phyloP scores from a whole-genome alignment of 2,113 vertebrate species.

The Talpa occidentalis region DNA sequence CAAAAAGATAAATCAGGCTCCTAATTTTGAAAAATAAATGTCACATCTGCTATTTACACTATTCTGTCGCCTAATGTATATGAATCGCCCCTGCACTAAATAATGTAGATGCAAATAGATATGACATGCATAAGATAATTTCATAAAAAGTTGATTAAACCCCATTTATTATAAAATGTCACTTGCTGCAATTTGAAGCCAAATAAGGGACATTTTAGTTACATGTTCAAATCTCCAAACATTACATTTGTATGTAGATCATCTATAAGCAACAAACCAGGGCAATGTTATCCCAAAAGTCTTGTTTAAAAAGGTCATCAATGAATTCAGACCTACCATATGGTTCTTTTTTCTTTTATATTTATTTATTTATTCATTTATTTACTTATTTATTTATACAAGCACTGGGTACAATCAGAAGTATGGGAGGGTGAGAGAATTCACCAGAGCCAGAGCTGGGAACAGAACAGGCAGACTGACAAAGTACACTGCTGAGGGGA shows the following conservation, averaged over 20 bases:
- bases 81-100: neutral
- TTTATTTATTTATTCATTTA: too few relatives aligned
- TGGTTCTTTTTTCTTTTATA: too few relatives aligned
- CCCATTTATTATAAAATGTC: neutral
- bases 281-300: neutral
- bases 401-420: too few relatives aligned
- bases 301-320: neutral
- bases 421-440: too few relatives aligned
- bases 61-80: constrained; percentile 7
- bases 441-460: too few relatives aligned
- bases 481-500: too few relatives aligned
- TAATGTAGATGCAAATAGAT: neutral
- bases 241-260: neutral
- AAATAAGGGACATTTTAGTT: neutral
- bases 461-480: too few relatives aligned
- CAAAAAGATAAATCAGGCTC: constrained; percentile 18
- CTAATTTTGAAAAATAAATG: constrained; percentile 19
- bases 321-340: constrained; percentile 23
- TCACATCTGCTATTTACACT: neutral
- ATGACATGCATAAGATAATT: neutral
- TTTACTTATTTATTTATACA: too few relatives aligned
- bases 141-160: neutral
- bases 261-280: neutral
- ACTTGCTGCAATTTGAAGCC: neutral
- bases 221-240: neutral